Conservation (phyloP, 2,888 invertebrate genomes). For the Harpalus rufipes region DNA sequence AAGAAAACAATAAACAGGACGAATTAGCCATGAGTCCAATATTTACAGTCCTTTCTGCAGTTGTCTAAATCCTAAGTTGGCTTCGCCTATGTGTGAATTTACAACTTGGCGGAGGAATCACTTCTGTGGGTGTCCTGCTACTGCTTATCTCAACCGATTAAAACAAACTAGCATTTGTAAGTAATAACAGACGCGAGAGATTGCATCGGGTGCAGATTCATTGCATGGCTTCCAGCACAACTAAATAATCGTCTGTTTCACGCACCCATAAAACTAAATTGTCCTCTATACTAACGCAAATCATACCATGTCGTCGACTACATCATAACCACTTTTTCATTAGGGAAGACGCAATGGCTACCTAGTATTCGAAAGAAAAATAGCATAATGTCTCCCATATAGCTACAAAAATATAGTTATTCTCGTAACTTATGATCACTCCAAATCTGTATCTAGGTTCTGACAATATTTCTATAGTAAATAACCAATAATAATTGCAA, state of each 20-base stretch:
- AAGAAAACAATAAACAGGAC: no score
- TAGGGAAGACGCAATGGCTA: neutral
- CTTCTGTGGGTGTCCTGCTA: constrained; percentile 61
- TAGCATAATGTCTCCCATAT: neutral
- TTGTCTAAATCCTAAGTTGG: neutral
- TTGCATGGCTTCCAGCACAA: constrained; percentile 27
- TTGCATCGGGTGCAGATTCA: constrained; percentile 55
- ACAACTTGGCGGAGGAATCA: constrained; percentile 32
- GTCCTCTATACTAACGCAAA: constrained; percentile 20
- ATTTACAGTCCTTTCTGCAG: no score
- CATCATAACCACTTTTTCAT: neutral
- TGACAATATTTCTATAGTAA: no score
- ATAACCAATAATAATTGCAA: no score
- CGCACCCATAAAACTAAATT: constrained; percentile 48
- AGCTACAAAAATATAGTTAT: no score
- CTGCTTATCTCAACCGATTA: constrained; percentile 63
- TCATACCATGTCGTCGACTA: constrained; percentile 20
- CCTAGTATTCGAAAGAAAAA: neutral
- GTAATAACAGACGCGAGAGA: constrained; percentile 57
- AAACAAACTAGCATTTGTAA: constrained; percentile 60
- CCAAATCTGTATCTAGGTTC: no score
- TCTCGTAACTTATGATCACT: no score
- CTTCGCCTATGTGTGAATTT: constrained; percentile 21
- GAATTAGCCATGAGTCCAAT: no score
- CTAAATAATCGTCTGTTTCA: constrained; percentile 51